Evolutionary conservation across 2,797 vertebrate genomes (phyloP).

Genomic region (Cynopterus sphinx): DNA sequence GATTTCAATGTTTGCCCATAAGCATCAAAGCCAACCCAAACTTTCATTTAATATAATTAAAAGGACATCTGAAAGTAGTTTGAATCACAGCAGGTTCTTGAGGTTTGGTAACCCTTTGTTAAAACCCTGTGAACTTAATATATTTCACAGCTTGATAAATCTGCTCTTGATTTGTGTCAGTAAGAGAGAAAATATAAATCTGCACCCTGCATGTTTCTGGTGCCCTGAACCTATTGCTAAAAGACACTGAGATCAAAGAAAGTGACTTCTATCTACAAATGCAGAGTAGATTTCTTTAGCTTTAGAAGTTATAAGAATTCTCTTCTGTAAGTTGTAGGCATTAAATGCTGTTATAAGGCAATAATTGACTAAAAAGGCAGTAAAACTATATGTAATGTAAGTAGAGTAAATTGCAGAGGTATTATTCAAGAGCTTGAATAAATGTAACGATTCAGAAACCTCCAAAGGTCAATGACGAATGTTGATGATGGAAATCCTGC

Average conservation of each 20-base stretch:
- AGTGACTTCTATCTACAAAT: slow-evolving; percentile 61
- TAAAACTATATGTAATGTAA: background rate
- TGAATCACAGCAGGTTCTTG: slow-evolving; percentile 76
- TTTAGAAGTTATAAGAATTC: slow-evolving; percentile 24
- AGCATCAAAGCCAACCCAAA: slow-evolving; percentile 82
- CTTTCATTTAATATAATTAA: slow-evolving; percentile 86
- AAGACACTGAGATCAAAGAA: slow-evolving; percentile 77
- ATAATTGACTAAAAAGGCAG: slow-evolving; percentile 11
- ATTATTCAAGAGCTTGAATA: background rate
- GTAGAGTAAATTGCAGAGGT: background rate
- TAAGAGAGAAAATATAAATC: slow-evolving; percentile 80
- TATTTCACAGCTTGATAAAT: slow-evolving; percentile 86
- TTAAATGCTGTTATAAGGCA: background rate
- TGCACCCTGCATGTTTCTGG: slow-evolving; percentile 67
- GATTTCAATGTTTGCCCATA: slow-evolving; percentile 81
- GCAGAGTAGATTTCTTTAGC: background rate
- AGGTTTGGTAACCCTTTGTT: slow-evolving; percentile 82
- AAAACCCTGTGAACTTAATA: slow-evolving; percentile 85
- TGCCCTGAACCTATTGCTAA: slow-evolving; percentile 57
- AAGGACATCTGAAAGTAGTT: slow-evolving; percentile 85
- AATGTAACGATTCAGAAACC: slow-evolving; percentile 1
- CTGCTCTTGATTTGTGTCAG: slow-evolving; percentile 82
- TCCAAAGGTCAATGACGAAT: background rate
- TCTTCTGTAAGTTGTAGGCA: background rate
- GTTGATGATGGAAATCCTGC: background rate